Base-by-base conservation (phyloP, 1,140 invertebrate genomes). In the Cherax destructor region DNA sequence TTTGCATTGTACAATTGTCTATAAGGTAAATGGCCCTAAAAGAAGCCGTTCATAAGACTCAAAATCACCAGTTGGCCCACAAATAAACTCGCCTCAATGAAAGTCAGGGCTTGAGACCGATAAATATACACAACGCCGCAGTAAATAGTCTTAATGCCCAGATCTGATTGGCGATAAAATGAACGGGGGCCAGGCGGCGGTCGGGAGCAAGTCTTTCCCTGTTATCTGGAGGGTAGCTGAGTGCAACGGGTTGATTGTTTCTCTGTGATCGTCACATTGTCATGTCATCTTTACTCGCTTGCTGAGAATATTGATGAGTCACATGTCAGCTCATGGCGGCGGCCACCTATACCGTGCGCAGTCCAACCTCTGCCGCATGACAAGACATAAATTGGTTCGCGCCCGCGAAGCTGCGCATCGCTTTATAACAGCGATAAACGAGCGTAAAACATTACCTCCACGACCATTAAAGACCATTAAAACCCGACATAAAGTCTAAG, bases 111-210 rank as follows among this genome's bases (percentile, higher is more conserved):
- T 61, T 49, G 86, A 61, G 72, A 80, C 74, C 86, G 77, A 79
- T 88, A 88, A 88, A 88, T 88, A 88, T 80, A 79, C 86, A 88
- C 76, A 88, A 88, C 74, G 30, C 76, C n/a, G 77, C 59, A 77
- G 86, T 88, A 88, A 88, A 88, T 88, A 88, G 72, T 61, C 86
- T 59, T 88, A 88, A 79, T 88, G 76, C 86, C 86, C 59, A 79
- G 86, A 88, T 80, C 76, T 79, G 86, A 88, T 88, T 65, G 86
- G 86, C 49, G 86, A 88, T 88, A 88, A 88, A 65, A 84, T 56
- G 52, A 21, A 59, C 41, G 52, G 69, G 69, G 18, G 69, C 13
- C 18, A 74, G 69, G n/a, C 49, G 11, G n/a, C 49, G 83, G 65
- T 74, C n/a, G 65, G 69, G 69, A 18, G 65, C 61, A n/a, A 72